A percentile compares a stretch with the other conserved stretches of the same genome.
These are phyloP conservation scores for Emmelina monodactyla DNA, from an alignment of 2,888 invertebrate species.

Conservation along the genomic window DNA sequence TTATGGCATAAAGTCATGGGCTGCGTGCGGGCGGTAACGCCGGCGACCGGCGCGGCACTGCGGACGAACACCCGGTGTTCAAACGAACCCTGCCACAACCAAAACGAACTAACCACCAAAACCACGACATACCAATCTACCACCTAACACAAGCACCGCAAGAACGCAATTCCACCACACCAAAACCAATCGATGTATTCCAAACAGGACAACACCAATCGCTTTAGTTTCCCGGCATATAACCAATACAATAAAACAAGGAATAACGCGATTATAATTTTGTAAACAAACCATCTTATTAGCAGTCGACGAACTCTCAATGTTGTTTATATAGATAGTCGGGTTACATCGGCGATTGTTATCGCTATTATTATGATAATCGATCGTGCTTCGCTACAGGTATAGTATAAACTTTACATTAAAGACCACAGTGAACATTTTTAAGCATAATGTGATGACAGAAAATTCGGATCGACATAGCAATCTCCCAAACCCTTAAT, in stretches of 20 bases:
- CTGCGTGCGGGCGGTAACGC: conserved; percentile 36
- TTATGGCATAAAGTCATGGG: no score
- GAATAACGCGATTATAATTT: conserved; percentile 22
- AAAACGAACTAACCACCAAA: conserved; percentile 34
- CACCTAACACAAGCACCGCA: conserved; percentile 16
- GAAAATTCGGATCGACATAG: no score
- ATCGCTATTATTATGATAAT: background rate
- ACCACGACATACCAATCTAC: conserved; percentile 18
- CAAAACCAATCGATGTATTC: conserved; percentile 58
- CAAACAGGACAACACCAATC: conserved; percentile 58
- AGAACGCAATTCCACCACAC: conserved; percentile 17
- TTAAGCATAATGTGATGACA: no score
- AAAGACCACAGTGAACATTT: no score
- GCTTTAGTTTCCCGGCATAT: conserved; percentile 25
- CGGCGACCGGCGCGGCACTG: conserved; percentile 58
- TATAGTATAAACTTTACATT: no score
- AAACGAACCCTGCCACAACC: conserved; percentile 24
- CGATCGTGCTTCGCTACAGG: no score
- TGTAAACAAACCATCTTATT: conserved; percentile 30
- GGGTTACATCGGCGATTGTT: background rate
- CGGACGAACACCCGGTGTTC: conserved; percentile 45
- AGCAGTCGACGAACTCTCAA: conserved; percentile 5
- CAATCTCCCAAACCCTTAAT: no score
- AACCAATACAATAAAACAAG: background rate
- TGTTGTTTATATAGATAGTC: background rate